These are phyloP conservation scores for Rhizomys pruinosus DNA, from an alignment of 2,113 vertebrate genomes.

Conservation along the genomic window DNA sequence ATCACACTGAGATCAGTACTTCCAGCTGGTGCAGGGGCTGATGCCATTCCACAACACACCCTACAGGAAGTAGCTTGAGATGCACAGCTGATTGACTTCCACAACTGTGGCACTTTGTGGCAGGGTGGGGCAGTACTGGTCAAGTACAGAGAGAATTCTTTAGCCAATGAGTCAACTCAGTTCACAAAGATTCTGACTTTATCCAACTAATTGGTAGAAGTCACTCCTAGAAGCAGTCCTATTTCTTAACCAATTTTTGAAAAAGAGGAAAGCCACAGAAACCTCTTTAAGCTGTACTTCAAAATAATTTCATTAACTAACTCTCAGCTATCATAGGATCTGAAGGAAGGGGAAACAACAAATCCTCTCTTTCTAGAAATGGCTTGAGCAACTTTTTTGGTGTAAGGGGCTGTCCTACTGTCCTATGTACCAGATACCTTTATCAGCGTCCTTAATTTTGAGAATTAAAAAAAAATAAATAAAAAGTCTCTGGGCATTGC, in stretches of 20 bases:
- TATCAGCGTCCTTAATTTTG: not conserved
- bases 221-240: conserved; percentile 52
- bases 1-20: conserved; percentile 67
- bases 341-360: conserved; percentile 10
- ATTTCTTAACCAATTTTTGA: conserved; percentile 44
- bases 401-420: not conserved
- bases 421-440: not conserved
- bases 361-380: conserved; percentile 13
- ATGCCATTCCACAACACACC: conserved; percentile 73
- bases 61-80: conserved; percentile 66
- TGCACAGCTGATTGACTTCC: conserved; percentile 76
- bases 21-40: conserved; percentile 66
- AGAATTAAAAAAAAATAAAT: no score
- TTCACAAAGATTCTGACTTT: conserved; percentile 60
- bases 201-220: conserved; percentile 39
- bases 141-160: conserved; percentile 76
- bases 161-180: conserved; percentile 72
- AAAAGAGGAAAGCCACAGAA: not conserved
- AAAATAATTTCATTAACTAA: conserved; percentile 51
- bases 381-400: conserved; percentile 1
- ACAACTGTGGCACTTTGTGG: conserved; percentile 71
- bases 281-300: not conserved
- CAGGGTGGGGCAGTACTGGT: conserved; percentile 71
- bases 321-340: conserved; percentile 32
- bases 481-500: no score